phyloP scores from a whole-genome alignment of 64 coral and sea anemone species.

The Acropora tenuis region DNA sequence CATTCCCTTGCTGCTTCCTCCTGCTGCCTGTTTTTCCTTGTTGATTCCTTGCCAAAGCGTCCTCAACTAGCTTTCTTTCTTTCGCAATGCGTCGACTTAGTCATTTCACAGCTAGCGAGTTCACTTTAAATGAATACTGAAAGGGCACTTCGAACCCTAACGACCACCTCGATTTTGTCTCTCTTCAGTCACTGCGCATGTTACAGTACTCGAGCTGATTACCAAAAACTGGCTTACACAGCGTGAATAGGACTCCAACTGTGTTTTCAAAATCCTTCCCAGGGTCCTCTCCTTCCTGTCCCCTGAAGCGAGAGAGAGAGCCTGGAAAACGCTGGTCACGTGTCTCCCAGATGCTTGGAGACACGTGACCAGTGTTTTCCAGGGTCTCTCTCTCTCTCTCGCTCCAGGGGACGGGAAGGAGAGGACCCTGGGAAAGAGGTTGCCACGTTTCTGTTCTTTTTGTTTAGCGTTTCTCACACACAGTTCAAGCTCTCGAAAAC shows the following conservation, averaged over 20 bases:
- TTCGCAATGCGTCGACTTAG: conserved; percentile 35
- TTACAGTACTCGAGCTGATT: conserved; percentile 10
- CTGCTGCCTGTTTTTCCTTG: conserved; percentile 30
- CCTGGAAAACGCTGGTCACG: too few relatives aligned
- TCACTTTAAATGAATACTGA: conserved; percentile 31
- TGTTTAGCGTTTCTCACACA: conserved; percentile 14
- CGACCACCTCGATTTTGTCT: conserved; percentile 39
- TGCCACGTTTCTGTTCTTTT: conserved; percentile 1
- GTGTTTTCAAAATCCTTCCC: too few relatives aligned
- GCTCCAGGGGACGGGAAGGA: too few relatives aligned
- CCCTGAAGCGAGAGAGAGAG: too few relatives aligned
- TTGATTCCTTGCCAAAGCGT: conserved; percentile 39
- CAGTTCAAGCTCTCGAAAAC: conserved; percentile 38
- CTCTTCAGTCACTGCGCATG: conserved; percentile 6
- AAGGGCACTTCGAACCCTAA: conserved; percentile 27
- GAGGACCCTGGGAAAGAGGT: too few relatives aligned
- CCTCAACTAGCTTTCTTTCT: conserved; percentile 44
- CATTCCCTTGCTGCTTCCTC: conserved; percentile 32
- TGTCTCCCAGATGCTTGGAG: too few relatives aligned
- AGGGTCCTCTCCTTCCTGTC: too few relatives aligned
- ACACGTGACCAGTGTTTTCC: too few relatives aligned
- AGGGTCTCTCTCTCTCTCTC: too few relatives aligned
- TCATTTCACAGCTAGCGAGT: conserved; percentile 45
- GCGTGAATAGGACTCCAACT: not conserved
- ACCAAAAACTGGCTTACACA: conserved; percentile 29